These are phyloP conservation scores for Sebastiscus tertius DNA, from an alignment of 2,797 vertebrate genomes.

Conservation along the genomic window DNA sequence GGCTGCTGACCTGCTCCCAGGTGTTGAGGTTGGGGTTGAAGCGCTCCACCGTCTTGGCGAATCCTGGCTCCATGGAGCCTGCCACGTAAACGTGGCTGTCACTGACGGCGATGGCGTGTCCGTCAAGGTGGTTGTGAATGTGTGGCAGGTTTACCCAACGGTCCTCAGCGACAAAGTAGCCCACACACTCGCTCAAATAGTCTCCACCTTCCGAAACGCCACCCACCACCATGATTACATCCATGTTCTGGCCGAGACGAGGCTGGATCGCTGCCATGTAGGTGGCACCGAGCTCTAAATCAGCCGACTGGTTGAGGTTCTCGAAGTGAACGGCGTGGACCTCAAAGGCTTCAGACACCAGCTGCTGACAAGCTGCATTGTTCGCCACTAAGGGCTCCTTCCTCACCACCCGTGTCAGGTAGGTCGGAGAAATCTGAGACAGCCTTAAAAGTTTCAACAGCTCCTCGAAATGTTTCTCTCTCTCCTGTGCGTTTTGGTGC, in stretches of 20 bases:
- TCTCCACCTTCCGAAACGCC: slow-evolving; percentile 93
- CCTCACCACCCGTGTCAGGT: slow-evolving; percentile 88
- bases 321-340: slow-evolving; percentile 87
- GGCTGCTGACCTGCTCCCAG: slow-evolving; percentile 90
- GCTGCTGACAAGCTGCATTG: slow-evolving; percentile 81
- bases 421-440: slow-evolving; percentile 90
- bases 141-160: slow-evolving; percentile 94
- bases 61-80: slow-evolving; percentile 93
- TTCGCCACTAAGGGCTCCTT: slow-evolving; percentile 85
- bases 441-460: slow-evolving; percentile 88
- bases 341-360: slow-evolving; percentile 89
- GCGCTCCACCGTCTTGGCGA: slow-evolving; percentile 91
- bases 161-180: slow-evolving; percentile 92
- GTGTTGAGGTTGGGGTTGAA: slow-evolving; percentile 90
- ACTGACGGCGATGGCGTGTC: slow-evolving; percentile 88
- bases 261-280: slow-evolving; percentile 76
- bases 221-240: slow-evolving; percentile 93
- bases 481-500: slow-evolving; percentile 82
- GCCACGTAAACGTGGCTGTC: slow-evolving; percentile 91
- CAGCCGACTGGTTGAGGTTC: slow-evolving; percentile 79
- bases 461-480: slow-evolving; percentile 88
- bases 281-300: slow-evolving; percentile 72
- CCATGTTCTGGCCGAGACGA: slow-evolving; percentile 94
- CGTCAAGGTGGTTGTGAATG: slow-evolving; percentile 93
- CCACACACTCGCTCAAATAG: slow-evolving; percentile 93